These are phyloP conservation scores for Naja naja DNA, from an alignment of 2,113 vertebrate genomes.

Conservation along the genomic window DNA sequence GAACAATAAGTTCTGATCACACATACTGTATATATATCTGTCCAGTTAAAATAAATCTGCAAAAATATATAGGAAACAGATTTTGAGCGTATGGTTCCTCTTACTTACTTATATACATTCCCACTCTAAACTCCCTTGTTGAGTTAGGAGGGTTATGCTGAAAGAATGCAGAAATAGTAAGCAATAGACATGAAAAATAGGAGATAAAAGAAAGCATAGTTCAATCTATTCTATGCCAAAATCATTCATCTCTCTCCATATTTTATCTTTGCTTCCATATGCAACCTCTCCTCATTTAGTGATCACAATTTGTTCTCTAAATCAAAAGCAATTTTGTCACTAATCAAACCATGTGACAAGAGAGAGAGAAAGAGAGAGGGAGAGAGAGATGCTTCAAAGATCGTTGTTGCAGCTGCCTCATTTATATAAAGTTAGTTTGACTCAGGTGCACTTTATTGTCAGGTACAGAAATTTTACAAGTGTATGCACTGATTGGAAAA, in stretches of 20 bases:
- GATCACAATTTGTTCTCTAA: not conserved
- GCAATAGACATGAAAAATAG: not conserved
- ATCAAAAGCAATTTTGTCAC: not conserved
- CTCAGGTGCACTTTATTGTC: not conserved
- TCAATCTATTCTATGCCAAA: not conserved
- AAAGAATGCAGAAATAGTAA: not conserved
- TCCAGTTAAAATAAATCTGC: not conserved
- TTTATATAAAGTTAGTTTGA: not conserved
- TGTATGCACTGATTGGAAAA: not conserved
- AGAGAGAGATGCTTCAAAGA: not conserved
- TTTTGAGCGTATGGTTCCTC: not conserved
- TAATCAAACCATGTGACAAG: not conserved
- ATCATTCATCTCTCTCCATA: not conserved
- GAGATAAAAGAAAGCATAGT: not conserved
- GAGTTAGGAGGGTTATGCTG: not conserved
- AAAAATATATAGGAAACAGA: not conserved
- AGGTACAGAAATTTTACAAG: not conserved
- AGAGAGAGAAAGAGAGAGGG: not conserved
- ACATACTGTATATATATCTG: not conserved
- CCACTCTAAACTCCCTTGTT: not conserved
- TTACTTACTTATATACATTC: not conserved
- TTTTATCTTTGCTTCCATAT: not conserved
- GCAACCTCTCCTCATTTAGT: not conserved
- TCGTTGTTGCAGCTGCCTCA: not conserved
- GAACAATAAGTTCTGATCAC: not conserved